A percentile compares a stretch with the other conserved stretches of the same genome.
phyloP scores from a whole-genome alignment of 2,797 vertebrate genomes.

The Limosa lapponica region DNA sequence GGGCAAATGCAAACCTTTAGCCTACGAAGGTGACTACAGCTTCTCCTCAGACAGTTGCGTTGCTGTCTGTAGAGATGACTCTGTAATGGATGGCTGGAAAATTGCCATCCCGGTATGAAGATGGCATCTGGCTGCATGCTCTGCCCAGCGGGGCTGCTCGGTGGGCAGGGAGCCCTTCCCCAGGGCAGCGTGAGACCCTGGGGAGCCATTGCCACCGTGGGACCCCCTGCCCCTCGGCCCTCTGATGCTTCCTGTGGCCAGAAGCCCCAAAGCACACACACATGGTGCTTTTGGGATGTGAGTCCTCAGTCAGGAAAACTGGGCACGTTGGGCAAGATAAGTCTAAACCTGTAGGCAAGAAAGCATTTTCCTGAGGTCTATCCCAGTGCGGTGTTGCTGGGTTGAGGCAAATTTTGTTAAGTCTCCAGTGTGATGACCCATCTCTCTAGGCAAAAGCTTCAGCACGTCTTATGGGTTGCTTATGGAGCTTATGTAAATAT shows the following conservation, averaged over 20 bases:
- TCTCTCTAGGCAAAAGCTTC: background rate
- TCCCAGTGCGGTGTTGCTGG: background rate
- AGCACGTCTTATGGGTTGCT: background rate
- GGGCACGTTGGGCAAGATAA: accelerated
- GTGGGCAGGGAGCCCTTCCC: background rate
- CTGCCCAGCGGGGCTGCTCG: accelerated
- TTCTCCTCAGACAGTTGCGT: background rate
- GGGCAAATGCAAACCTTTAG: background rate
- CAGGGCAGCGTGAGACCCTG: background rate
- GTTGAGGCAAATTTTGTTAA: background rate
- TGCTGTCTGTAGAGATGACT: background rate
- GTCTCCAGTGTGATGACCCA: background rate
- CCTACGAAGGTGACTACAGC: background rate
- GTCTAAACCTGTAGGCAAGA: background rate
- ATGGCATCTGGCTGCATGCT: accelerated
- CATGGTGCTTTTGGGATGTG: background rate
- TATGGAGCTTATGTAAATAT: background rate
- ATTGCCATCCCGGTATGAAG: background rate
- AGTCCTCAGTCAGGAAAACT: background rate
- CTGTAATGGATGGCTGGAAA: background rate
- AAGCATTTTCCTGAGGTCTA: background rate
- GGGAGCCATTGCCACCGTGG: accelerated
- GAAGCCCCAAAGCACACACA: background rate
- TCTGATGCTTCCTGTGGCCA: background rate
- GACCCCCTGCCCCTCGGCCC: too few species aligned